phyloP scores from a whole-genome alignment of 2,113 vertebrate species.

The Parus major region DNA sequence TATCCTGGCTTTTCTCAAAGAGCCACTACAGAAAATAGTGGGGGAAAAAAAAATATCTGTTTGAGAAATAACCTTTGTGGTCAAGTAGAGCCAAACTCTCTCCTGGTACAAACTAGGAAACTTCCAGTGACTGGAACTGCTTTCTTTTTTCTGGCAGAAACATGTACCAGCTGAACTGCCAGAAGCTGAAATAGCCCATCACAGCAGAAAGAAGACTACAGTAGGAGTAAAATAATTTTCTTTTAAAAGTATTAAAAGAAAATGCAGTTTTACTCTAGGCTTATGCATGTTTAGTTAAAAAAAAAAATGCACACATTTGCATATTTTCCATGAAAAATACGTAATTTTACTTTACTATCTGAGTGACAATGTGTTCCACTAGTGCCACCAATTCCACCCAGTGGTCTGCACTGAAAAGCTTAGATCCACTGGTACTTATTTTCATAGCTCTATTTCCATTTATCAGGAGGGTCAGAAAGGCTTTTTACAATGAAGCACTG shows the following conservation, averaged over 20 bases:
- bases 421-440: neutral
- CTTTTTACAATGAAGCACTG: neutral
- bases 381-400: neutral
- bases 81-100: neutral
- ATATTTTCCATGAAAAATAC: neutral
- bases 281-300: accelerated
- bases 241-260: neutral
- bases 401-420: neutral
- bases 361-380: neutral
- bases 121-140: neutral
- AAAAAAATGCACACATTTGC: neutral
- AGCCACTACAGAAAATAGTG: neutral
- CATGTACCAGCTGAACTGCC: accelerated
- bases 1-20: neutral
- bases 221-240: neutral
- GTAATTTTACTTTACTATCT: neutral
- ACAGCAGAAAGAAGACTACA: neutral
- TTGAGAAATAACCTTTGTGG: neutral
- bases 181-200: neutral
- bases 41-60: neutral
- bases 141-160: neutral
- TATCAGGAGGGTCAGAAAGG: neutral
- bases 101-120: neutral
- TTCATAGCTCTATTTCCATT: neutral
- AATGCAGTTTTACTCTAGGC: neutral